Base-by-base conservation (phyloP, 2,888 invertebrate species). In the Oscheius sp. region DNA sequence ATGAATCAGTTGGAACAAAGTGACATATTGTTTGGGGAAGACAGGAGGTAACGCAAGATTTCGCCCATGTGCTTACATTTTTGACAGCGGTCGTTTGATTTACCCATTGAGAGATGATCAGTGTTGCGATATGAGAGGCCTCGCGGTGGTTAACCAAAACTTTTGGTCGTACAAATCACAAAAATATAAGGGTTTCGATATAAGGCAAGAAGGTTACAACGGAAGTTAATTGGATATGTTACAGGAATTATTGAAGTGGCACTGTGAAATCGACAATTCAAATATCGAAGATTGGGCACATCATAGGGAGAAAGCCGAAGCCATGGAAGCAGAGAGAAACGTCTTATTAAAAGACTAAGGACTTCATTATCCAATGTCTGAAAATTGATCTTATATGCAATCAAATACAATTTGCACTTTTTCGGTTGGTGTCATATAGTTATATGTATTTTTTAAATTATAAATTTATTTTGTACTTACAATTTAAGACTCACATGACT, bases 401-500 rank as follows among this genome's bases (percentile, higher is more conserved):
- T n/a, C n/a, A n/a, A n/a, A n/a, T n/a, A n/a, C n/a, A n/a, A n/a
- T n/a, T n/a, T n/a, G n/a, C n/a, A n/a, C n/a, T n/a, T n/a, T n/a
- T n/a, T n/a, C n/a, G n/a, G n/a, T n/a, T n/a, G n/a, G n/a, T n/a
- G n/a, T n/a, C 14, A 41, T 41, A 6, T 20, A 17, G 41, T 41
- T 41, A 12, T 12, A 14, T 36, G 36, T 2, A 17, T 41, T 41
- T 41, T 6, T 2, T 41, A 41, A n/a, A n/a, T n/a, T n/a, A 6
- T 41, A 12, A 41, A 41, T 24, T 22, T 47, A 3, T 47, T 6
- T 47, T 22, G 24, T 47, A 17, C 47, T 24, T 12, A 47, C 20
- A 47, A 24, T 6, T 12, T n/a, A 14, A 12, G 32, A 54, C 54
- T 54, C 20, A 54, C 54, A 54, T 28, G 70, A 57, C 22, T 75